phyloP scores from a whole-genome alignment of 2,888 invertebrate species.

The Steromphala cineraria region DNA sequence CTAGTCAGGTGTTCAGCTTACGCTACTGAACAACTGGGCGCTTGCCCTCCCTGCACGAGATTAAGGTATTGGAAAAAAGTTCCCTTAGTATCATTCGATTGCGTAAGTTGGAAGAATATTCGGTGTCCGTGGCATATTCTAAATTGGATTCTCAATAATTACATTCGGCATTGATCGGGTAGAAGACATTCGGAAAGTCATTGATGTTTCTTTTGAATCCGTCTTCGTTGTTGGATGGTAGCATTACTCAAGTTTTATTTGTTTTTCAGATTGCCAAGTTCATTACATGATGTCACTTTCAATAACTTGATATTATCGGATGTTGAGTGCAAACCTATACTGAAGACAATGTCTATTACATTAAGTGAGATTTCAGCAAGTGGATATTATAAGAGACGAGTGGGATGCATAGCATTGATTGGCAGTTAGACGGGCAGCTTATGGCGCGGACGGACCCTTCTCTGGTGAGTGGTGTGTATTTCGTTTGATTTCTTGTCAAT shows the following conservation, averaged over 20 bases:
- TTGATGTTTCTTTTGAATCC: not conserved
- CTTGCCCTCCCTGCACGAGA: not conserved
- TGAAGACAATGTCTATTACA: not conserved
- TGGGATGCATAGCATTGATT: not conserved
- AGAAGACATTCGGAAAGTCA: constrained; percentile 1
- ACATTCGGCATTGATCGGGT: not conserved
- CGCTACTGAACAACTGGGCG: not conserved
- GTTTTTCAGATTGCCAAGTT: not conserved
- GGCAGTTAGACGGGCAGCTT: not conserved
- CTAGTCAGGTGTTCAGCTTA: too few relatives aligned
- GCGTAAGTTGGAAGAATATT: not conserved
- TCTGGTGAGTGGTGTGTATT: not conserved
- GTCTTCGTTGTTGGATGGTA: not conserved
- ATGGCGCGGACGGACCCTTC: not conserved
- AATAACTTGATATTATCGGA: not conserved
- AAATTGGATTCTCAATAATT: not conserved
- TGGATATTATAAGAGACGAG: not conserved
- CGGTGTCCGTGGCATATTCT: not conserved
- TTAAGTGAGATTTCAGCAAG: not conserved
- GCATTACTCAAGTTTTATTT: not conserved
- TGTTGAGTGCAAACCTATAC: not conserved
- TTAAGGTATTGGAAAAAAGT: not conserved
- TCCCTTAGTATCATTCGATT: not conserved
- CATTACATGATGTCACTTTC: not conserved
- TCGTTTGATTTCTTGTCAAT: not conserved